A percentile compares a stretch with the other conserved stretches of the same genome.
These are phyloP conservation scores for human (Homo sapiens) DNA, from an alignment of 2,113 vertebrate genomes.

Conservation along the genomic window DNA sequence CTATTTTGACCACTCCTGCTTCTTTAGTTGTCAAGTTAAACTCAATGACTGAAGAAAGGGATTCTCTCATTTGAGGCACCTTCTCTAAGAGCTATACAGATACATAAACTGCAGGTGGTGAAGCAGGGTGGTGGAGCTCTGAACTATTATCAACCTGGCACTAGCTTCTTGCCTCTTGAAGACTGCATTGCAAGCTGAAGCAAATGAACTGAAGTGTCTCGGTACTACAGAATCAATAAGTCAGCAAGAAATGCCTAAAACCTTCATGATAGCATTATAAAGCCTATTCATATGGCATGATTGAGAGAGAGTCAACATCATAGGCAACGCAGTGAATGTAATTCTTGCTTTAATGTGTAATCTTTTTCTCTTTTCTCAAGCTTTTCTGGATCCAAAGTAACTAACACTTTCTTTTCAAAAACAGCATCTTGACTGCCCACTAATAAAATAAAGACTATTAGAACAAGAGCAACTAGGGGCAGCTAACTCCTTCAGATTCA, in stretches of 20 bases:
- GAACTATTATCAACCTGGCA: neutral
- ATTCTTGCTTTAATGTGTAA: neutral
- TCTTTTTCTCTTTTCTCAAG: neutral
- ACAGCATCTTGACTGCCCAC: neutral
- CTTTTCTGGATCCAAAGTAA: neutral
- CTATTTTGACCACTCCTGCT: neutral
- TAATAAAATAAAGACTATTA: neutral
- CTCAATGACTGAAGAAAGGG: neutral
- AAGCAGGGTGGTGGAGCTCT: neutral
- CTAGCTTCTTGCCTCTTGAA: neutral
- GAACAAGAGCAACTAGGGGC: neutral
- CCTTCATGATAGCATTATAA: neutral
- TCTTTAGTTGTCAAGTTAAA: neutral
- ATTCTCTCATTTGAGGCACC: neutral
- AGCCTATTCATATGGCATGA: neutral
- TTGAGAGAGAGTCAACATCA: neutral
- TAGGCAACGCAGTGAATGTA: neutral
- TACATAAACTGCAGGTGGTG: neutral
- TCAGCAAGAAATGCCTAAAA: neutral
- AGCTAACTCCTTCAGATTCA: neutral
- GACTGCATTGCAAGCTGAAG: neutral
- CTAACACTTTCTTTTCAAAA: neutral
- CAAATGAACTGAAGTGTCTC: neutral
- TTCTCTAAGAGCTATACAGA: neutral
- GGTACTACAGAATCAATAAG: neutral